These are phyloP conservation scores for Agrochola litura DNA, from an alignment of 2,888 invertebrate genomes.

Conservation along the genomic window DNA sequence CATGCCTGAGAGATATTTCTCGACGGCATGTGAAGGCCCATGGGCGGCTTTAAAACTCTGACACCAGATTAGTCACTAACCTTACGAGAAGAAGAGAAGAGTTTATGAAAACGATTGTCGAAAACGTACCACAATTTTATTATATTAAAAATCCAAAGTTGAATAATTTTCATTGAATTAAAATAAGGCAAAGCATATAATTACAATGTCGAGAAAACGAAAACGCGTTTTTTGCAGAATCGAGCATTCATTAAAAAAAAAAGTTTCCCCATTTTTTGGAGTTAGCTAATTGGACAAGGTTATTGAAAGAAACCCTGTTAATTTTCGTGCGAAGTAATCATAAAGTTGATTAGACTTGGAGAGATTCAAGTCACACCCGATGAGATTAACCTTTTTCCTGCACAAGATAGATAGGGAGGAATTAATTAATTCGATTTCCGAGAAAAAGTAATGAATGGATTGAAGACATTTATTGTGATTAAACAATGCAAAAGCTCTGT, in stretches of 20 bases:
- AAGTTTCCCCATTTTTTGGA: neutral
- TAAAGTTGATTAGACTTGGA: slow-evolving; percentile 31
- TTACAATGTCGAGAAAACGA: neutral
- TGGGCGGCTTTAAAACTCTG: no score
- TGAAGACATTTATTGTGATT: neutral
- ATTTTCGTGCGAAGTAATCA: slow-evolving; percentile 42
- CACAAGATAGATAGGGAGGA: neutral
- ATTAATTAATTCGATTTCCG: slow-evolving; percentile 24
- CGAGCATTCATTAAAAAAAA: neutral
- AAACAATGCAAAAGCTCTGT: neutral
- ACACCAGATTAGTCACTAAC: no score
- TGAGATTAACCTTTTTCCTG: slow-evolving; percentile 23
- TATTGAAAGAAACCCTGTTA: slow-evolving; percentile 33
- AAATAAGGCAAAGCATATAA: neutral
- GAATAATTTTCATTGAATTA: neutral
- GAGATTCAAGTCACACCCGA: slow-evolving; percentile 23
- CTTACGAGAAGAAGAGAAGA: no score
- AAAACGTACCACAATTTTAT: neutral
- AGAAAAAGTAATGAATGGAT: neutral
- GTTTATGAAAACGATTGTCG: neutral
- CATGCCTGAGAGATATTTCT: no score
- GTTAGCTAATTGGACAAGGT: slow-evolving; percentile 34
- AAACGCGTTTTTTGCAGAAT: neutral
- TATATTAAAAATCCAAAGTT: neutral
- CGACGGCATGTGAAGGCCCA: no score